Conservation (phyloP, 1,140 invertebrate genomes). For the Adoxophyes honmai region DNA sequence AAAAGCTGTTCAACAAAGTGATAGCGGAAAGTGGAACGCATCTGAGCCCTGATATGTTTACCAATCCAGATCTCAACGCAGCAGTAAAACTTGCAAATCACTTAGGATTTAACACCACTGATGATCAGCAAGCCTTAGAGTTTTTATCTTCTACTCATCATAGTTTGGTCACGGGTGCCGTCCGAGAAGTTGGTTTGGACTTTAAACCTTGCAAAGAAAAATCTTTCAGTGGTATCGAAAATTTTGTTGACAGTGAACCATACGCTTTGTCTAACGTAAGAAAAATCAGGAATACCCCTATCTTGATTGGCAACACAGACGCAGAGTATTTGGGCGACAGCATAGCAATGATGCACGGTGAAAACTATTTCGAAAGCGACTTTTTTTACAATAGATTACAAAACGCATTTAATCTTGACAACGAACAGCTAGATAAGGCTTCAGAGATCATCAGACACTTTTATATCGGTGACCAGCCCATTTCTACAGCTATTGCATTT, state of each 20-base stretch:
- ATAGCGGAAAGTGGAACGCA: conserved; percentile 62
- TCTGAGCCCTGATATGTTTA: conserved; percentile 49
- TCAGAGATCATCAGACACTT: conserved; percentile 46
- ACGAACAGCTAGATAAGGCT: conserved; percentile 34
- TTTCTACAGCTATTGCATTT: conserved; percentile 34
- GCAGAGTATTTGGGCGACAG: conserved; percentile 32
- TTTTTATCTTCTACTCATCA: conserved; percentile 42
- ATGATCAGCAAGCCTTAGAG: conserved; percentile 45
- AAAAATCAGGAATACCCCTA: conserved; percentile 53
- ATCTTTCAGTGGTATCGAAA: conserved; percentile 59
- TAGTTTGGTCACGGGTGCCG: conserved; percentile 45
- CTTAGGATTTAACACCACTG: conserved; percentile 50
- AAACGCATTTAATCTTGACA: conserved; percentile 54
- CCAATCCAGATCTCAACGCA: conserved; percentile 43
- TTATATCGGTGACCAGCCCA: conserved; percentile 55
- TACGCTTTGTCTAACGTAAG: conserved; percentile 45
- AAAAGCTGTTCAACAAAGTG: conserved; percentile 59
- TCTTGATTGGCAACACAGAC: conserved; percentile 58
- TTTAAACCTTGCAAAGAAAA: conserved; percentile 56
- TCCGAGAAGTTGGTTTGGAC: conserved; percentile 39
- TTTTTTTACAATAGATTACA: conserved; percentile 49
- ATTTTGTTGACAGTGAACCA: conserved; percentile 55
- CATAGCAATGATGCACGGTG: conserved; percentile 23
- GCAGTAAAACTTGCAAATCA: conserved; percentile 53
- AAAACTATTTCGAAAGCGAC: conserved; percentile 47